Evolutionary conservation across 2,888 invertebrate genomes (phyloP), one percentile per base, ranked within the genome.

Genomic region (Drosophila heteroneura): DNA sequence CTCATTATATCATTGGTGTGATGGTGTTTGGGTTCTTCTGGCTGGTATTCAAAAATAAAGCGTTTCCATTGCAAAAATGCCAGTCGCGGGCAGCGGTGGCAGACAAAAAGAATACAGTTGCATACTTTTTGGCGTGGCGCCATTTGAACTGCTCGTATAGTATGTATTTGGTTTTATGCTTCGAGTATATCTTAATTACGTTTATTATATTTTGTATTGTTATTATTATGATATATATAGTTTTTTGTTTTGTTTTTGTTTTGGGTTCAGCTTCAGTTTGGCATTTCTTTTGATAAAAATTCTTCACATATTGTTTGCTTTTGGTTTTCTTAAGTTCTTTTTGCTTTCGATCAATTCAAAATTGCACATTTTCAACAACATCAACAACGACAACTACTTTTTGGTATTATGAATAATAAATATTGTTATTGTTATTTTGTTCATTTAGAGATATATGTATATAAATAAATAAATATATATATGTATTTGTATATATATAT

Each of bases 361-460:
- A 90, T 92, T 92, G 92, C 92, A 92, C 92, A 92, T 92, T 92
- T 92, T 92, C 91, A 91, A 92, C 92, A 92, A 92, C 92, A 92
- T 92, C 92, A 92, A 92, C 92, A 92, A 92, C 92, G 92, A 92
- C 93, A 92, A 92, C 92, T 92, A 92, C 92, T 92, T 91, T 89
- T 89, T 91, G 80, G 85, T 89, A 90, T 81, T 79, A 79, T 87
- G 82, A 82, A 74, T 78, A 90, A 74, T 85, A 87, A 76, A 91
- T 76, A 89, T 90, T 81, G 60, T 90, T 81, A 76, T 91, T 83
- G 70, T 73, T 73, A 64, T 69, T 57, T 71, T 68, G 67, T 79
- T 85, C 54, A 68, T 62, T 85, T 69, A 59, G 51, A 87, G 60
- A 86, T 37, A 76, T 83, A 77, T 64, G 68, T 63, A 62, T 61